Percentiles rank a stretch among this genome's conserved stretches.
phyloP scores from a whole-genome alignment of 2,113 vertebrate genomes.

The Perca fluviatilis region DNA sequence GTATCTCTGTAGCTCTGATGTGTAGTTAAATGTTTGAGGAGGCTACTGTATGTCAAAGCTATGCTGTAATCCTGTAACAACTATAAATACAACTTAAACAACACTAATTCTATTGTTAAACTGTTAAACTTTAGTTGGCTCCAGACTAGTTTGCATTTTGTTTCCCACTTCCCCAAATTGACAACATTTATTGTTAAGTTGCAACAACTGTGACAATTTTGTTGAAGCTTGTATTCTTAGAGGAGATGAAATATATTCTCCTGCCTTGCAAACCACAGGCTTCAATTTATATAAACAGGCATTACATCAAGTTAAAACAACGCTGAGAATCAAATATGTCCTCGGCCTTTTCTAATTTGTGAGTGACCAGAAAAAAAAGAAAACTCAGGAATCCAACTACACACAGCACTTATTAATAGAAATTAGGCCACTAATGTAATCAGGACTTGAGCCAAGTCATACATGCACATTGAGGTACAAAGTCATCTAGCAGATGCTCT shows the following conservation, averaged over 20 bases:
- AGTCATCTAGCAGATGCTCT: slow-evolving; percentile 50
- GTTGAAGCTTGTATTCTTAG: not conserved
- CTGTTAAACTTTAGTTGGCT: not conserved
- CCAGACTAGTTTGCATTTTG: not conserved
- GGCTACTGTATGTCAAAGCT: too few relatives aligned
- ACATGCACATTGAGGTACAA: slow-evolving; percentile 43
- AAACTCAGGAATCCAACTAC: slow-evolving; percentile 21
- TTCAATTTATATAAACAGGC: slow-evolving; percentile 1
- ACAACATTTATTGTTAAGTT: not conserved
- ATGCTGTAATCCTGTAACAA: not conserved
- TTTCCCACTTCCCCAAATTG: slow-evolving; percentile 8
- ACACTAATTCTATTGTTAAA: not conserved
- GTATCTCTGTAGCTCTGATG: not conserved
- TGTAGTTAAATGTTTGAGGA: not conserved
- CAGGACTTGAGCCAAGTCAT: slow-evolving; percentile 35
- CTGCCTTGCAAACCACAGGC: not conserved
- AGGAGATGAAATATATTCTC: not conserved
- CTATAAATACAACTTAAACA: not conserved
- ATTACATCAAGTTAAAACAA: slow-evolving; percentile 8
- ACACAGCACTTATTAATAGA: slow-evolving; percentile 66
- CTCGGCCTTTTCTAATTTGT: not conserved
- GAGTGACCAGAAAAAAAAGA: not conserved
- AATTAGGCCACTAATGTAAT: slow-evolving; percentile 66
- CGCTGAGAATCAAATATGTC: not conserved
- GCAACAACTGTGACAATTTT: not conserved